Evolutionary conservation across 37 sponge, comb jelly and placozoan species (phyloP).

Genomic region (Spongia lamella): DNA sequence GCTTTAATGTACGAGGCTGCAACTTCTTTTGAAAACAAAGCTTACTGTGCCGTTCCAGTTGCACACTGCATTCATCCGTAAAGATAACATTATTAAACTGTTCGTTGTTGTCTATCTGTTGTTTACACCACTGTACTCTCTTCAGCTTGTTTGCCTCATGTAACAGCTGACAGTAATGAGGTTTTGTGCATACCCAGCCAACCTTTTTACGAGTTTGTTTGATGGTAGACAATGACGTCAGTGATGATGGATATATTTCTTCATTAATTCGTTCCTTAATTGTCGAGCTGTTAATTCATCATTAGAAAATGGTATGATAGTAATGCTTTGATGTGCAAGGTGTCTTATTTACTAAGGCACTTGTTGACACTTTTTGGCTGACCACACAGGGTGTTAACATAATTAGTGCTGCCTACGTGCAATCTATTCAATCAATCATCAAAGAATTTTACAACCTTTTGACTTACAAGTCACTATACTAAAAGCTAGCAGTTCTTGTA

Average conservation of each 20-base stretch:
- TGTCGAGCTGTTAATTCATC: slow-evolving; percentile 32
- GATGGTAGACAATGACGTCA: slow-evolving; percentile 23
- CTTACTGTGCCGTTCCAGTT: slow-evolving; percentile 27
- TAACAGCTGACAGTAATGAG: slow-evolving; percentile 41
- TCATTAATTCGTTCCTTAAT: slow-evolving; percentile 13
- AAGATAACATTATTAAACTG: slow-evolving; percentile 42
- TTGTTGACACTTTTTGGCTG: no score
- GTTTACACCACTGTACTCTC: slow-evolving; percentile 23
- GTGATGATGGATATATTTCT: slow-evolving; percentile 11
- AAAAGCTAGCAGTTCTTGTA: no score
- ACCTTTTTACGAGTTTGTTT: neutral
- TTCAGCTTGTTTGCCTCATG: slow-evolving; percentile 25
- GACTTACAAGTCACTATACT: no score
- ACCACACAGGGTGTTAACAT: no score
- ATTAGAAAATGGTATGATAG: no score
- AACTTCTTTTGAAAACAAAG: slow-evolving; percentile 16
- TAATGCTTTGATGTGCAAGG: no score
- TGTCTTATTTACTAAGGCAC: no score
- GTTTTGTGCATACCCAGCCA: no score
- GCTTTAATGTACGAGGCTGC: slow-evolving; percentile 22
- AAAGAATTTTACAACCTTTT: no score
- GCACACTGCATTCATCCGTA: slow-evolving; percentile 22
- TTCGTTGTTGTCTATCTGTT: slow-evolving; percentile 18
- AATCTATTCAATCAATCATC: no score
- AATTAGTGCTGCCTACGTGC: no score